Evolutionary conservation across 2,888 invertebrate genomes (phyloP).

Genomic region (Epirrhoe alternata): DNA sequence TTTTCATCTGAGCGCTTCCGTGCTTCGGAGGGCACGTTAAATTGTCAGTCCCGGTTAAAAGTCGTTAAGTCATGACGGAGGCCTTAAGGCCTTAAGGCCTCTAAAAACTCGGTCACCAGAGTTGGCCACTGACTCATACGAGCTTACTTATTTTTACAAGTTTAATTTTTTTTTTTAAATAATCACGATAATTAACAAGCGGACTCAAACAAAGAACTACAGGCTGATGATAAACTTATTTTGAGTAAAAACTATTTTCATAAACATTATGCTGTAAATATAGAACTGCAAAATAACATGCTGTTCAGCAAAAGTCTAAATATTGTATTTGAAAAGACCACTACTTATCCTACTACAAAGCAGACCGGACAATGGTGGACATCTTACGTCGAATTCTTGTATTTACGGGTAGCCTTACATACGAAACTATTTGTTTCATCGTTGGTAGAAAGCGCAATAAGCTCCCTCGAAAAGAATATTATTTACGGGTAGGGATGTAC

Average conservation of each 20-base stretch:
- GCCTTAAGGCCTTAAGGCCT: too few relatives aligned
- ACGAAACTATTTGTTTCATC: slow-evolving; percentile 71
- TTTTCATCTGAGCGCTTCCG: too few relatives aligned
- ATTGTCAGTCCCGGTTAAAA: too few relatives aligned
- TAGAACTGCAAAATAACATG: not conserved
- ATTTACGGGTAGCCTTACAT: slow-evolving; percentile 63
- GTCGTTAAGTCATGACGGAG: too few relatives aligned
- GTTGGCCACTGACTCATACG: too few relatives aligned
- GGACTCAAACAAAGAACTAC: too few relatives aligned
- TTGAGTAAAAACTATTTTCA: not conserved
- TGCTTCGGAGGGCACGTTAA: too few relatives aligned
- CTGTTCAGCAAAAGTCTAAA: not conserved
- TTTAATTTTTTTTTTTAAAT: too few relatives aligned
- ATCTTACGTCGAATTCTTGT: slow-evolving; percentile 64
- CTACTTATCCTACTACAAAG: slow-evolving; percentile 67
- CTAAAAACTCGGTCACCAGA: too few relatives aligned
- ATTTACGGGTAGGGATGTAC: slow-evolving; percentile 69
- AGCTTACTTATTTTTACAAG: too few relatives aligned
- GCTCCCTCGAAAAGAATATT: slow-evolving; percentile 79
- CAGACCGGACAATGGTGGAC: slow-evolving; percentile 69
- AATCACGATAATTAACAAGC: too few relatives aligned
- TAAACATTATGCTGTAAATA: not conserved
- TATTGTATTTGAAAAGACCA: slow-evolving; percentile 32
- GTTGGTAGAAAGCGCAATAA: slow-evolving; percentile 69
- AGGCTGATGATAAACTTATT: not conserved